These are phyloP conservation scores for Malacoctenus gilli DNA, from an alignment of 2,797 vertebrate genomes.

Conservation along the genomic window DNA sequence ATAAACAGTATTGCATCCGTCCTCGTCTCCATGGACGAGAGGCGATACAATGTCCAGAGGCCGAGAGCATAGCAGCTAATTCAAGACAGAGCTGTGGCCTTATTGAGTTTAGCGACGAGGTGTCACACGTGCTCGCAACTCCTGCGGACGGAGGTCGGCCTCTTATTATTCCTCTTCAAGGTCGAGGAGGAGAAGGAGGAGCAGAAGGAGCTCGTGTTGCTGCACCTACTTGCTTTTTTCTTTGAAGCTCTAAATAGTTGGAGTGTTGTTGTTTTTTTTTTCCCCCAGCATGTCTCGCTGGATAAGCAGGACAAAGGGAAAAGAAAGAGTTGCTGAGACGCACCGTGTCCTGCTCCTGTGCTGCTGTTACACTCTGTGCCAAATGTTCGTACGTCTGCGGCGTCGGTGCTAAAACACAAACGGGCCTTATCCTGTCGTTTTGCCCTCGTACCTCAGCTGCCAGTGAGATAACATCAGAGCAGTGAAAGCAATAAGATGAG, in stretches of 20 bases:
- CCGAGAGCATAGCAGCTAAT: constrained; percentile 49
- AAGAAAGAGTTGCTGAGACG: constrained; percentile 7
- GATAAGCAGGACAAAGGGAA: constrained; percentile 14
- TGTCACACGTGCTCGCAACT: constrained; percentile 51
- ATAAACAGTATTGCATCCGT: constrained; percentile 19
- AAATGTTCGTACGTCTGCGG: constrained; percentile 34
- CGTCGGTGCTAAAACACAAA: constrained; percentile 51
- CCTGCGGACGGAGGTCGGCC: constrained; percentile 29
- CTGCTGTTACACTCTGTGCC: constrained; percentile 29
- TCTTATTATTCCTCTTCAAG: constrained; percentile 40
- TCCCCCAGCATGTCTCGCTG: neutral
- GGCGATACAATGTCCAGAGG: constrained; percentile 40
- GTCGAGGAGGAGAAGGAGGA: constrained; percentile 9
- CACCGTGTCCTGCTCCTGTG: constrained; percentile 8
- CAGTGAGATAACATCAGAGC: neutral
- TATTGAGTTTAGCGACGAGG: constrained; percentile 62
- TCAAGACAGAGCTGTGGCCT: constrained; percentile 60
- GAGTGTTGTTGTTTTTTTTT: constrained; percentile 4
- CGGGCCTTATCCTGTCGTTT: constrained; percentile 18
- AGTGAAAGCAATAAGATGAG: constrained; percentile 42
- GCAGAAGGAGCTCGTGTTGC: constrained; percentile 13
- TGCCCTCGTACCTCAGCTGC: constrained; percentile 4
- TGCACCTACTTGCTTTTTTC: constrained; percentile 17
- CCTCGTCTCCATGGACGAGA: constrained; percentile 30
- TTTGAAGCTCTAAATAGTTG: neutral